Evolutionary conservation across 2,113 vertebrate genomes (phyloP).

Genomic region (Macrotis lagotis): DNA sequence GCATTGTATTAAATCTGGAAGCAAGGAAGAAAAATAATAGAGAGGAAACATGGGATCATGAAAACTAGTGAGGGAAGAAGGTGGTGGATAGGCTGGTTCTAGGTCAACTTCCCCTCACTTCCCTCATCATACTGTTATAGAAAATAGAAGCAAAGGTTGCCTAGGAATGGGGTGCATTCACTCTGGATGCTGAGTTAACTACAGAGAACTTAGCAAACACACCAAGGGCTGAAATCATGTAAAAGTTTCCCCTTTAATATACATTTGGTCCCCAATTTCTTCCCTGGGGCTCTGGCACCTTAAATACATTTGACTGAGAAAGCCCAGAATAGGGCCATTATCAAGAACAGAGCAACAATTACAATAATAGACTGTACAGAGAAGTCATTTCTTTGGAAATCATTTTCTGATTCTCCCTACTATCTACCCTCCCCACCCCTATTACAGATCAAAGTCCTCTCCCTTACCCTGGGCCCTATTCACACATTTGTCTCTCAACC

Average conservation of each 20-base stretch:
- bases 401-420: background rate
- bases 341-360: background rate
- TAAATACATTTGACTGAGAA: background rate
- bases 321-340: background rate
- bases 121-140: background rate
- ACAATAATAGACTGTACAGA: rapidly evolving
- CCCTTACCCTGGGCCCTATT: background rate
- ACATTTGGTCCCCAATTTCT: background rate
- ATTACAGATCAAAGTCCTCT: background rate
- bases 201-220: background rate
- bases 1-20: background rate
- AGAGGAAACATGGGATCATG: no score
- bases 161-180: background rate
- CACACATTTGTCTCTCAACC: background rate
- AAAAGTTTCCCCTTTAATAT: background rate
- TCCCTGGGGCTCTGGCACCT: background rate
- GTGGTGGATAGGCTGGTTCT: background rate
- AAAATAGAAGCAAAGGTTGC: background rate
- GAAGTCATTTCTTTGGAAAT: background rate
- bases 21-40: no score
- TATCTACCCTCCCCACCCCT: background rate
- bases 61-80: background rate
- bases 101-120: background rate
- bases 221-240: background rate
- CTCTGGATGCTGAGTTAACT: background rate